Conservation (phyloP, 2,888 invertebrate genomes). For the Mongoloraphidia duomilia region DNA sequence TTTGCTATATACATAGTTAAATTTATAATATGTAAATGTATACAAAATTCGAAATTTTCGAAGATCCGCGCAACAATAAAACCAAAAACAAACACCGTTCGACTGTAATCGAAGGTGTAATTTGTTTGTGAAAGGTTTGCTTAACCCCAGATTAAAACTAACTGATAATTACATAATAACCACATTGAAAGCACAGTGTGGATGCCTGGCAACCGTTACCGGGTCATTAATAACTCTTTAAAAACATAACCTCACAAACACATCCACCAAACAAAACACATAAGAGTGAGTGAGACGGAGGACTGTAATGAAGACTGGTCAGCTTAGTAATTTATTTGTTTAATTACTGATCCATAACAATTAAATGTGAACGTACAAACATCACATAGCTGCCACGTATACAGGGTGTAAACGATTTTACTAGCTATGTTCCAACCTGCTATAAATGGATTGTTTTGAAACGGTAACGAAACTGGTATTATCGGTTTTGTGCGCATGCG, state of each 20-base stretch:
- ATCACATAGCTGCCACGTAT: no score
- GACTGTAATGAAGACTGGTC: conserved; percentile 7
- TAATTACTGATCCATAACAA: conserved; percentile 34
- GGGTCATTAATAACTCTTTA: conserved; percentile 30
- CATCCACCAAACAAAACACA: not conserved
- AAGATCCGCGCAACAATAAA: no score
- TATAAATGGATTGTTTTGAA: no score
- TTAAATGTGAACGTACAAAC: conserved; percentile 20
- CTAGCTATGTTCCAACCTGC: no score
- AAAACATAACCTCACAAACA: conserved; percentile 19
- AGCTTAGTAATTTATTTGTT: conserved; percentile 35
- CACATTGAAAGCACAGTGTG: conserved; percentile 21
- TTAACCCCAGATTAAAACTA: conserved; percentile 37
- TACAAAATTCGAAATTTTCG: not conserved
- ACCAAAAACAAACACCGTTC: no score
- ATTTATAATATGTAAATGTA: not conserved
- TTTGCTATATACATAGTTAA: not conserved
- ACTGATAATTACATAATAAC: conserved; percentile 39
- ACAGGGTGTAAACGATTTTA: no score
- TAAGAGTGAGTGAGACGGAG: not conserved
- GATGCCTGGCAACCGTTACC: conserved; percentile 29
- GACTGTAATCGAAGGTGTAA: conserved; percentile 22
- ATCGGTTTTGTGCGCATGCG: no score
- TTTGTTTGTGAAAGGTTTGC: conserved; percentile 37
- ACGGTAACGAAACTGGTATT: no score